phyloP scores from a whole-genome alignment of 2,113 vertebrate species.

The Laticauda laticaudata region DNA sequence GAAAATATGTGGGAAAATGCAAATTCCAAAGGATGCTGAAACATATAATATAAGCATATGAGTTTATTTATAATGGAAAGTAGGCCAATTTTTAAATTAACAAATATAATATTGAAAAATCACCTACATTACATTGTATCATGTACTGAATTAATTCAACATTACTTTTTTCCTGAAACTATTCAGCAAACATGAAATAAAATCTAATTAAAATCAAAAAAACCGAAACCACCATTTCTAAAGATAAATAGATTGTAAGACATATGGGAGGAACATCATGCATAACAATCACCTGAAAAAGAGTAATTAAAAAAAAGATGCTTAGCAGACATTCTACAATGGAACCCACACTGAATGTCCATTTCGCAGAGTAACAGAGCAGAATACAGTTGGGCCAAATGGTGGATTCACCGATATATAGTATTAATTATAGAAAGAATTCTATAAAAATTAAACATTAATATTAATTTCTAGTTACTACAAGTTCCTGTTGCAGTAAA shows the following conservation, averaged over 20 bases:
- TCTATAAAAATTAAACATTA: conserved; percentile 46
- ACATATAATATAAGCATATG: conserved; percentile 49
- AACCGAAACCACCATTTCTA: neutral
- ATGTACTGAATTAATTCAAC: neutral
- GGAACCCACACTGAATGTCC: neutral
- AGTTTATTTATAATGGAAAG: neutral
- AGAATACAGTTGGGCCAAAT: neutral
- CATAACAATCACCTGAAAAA: neutral
- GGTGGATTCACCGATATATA: neutral
- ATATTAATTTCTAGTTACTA: conserved; percentile 46
- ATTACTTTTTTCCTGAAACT: neutral
- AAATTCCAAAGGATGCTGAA: conserved; percentile 26
- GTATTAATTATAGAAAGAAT: conserved; percentile 56
- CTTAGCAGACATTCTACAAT: neutral
- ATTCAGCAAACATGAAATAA: neutral
- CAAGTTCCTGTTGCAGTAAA: conserved; percentile 45
- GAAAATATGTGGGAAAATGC: conserved; percentile 20
- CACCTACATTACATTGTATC: neutral
- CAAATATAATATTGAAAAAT: neutral
- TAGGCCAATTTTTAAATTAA: neutral
- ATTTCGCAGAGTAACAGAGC: neutral
- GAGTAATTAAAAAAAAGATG: neutral
- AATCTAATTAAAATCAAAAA: neutral
- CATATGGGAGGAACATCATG: neutral
- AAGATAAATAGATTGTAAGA: neutral